Base-by-base conservation (phyloP, 2,113 vertebrate species). In the Melospiza melodia region DNA sequence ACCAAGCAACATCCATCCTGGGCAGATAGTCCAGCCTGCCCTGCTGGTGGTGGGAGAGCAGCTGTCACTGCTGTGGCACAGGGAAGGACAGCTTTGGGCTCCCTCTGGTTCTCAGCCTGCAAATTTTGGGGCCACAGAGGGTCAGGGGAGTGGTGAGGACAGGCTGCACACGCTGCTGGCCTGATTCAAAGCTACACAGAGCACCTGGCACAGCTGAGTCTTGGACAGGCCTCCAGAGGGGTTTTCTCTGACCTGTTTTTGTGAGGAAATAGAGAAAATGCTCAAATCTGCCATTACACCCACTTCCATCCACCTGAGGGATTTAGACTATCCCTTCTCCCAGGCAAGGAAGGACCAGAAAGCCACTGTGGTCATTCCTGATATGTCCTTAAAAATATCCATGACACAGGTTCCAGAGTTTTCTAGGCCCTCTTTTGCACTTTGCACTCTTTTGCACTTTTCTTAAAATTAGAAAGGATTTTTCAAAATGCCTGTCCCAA, bases 81-180 rank as follows among this genome's bases (percentile, higher is more conserved):
- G 17, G 49, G 33, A 19, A 37, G 11, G 20, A 44, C 9, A 58
- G 48, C 22, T 67, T 58, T 19, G 37, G 31, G 7, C 12, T 68
- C 24, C 54, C 11, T 78, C 28, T 73, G 65, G 11, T 37, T 48
- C 51, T 21, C 31, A 7, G 2, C 9, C 12, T 43, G n/a, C 27
- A 35, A 44, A 62, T 54, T 22, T 0, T 2, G n/a, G 33, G 59
- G 37, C 5, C 14, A 3, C 12, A 3, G 22, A 25, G 10, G 13
- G 6, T 20, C 7, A 16, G n/a, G 10, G 11, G 5, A 28, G 33
- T 33, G 43, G 5, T 61, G 39, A 48, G 54, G 30, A 18, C 11
- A 14, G 54, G 54, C 65, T 59, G 46, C 9, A 25, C 7, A 8
- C 25, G 2, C 35, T 44, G 33, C 49, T 73, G 39, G 31, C 10